These are phyloP conservation scores for Furcifer pardalis DNA, from an alignment of 2,797 vertebrate genomes.

Conservation along the genomic window DNA sequence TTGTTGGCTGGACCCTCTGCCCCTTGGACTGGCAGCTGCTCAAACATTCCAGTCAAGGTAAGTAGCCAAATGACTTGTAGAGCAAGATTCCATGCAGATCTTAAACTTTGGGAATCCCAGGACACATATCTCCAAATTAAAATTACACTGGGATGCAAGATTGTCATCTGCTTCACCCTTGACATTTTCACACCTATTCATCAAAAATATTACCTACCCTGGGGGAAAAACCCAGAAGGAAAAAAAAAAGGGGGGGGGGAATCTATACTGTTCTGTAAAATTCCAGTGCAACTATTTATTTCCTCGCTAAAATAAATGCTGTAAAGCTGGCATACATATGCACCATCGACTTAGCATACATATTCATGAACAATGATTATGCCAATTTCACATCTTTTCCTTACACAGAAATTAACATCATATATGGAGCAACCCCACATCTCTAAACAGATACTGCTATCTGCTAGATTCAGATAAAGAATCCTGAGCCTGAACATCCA, in stretches of 20 bases:
- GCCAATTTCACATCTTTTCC: neutral
- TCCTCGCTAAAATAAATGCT: neutral
- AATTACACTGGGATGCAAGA: neutral
- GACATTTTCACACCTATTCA: neutral
- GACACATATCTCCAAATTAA: neutral
- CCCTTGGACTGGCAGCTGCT: neutral
- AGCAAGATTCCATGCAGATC: neutral
- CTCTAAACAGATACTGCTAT: neutral
- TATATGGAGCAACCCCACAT: neutral
- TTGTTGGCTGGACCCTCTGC: neutral
- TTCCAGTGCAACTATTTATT: neutral
- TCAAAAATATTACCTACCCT: no score
- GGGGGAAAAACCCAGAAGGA: no score
- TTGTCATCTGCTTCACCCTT: neutral
- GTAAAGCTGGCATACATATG: neutral
- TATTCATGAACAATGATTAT: neutral
- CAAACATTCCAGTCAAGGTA: neutral
- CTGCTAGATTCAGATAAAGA: neutral
- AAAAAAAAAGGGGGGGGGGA: no score
- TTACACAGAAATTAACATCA: slow-evolving; percentile 8
- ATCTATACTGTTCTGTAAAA: neutral
- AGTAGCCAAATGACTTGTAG: neutral
- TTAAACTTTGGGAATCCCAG: neutral
- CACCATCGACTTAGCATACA: neutral
- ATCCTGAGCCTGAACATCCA: neutral